Base-by-base conservation (phyloP, 1,140 invertebrate species). In the Zaprionus capensis region DNA sequence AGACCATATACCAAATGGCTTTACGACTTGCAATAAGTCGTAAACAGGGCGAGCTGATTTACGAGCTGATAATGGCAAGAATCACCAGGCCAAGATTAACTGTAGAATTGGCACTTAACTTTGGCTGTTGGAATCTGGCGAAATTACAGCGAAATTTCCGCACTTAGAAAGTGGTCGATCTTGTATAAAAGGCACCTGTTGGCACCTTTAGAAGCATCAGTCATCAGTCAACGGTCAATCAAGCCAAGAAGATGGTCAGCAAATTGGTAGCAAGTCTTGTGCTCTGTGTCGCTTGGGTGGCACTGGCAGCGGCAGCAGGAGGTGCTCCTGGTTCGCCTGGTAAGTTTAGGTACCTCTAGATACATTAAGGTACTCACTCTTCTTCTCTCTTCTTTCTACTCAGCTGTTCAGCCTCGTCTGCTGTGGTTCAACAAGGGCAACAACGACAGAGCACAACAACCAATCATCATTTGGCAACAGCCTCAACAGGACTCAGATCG, bases 11-110 rank as follows among this genome's bases (percentile, higher is more conserved):
- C 26, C 15, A 20, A 76, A 67, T 44, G 51, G 51, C 66, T 88
- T 85, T 67, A 83, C 74, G 83, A 88, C 31, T 63, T 70, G 72
- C 78, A 55, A 76, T 88, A 49, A 22, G 17, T 11, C 46, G 17
- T 49, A 83, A 87, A 88, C 71, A 56, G 28, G 44, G 31, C n/a
- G 14, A 53, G 15, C n/a, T 88, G 84, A 88, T 88, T 88, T 79
- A 88, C 70, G 83, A 83, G 63, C 46, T 34, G 84, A 88, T 90
- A 84, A 71, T 68, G 49, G 55, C 57, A 53, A 70, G 55, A 24
- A 53, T 17, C 46, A 34, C 15, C 56, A 7, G 51, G 28, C 17
- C 15, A 31, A 62, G 67, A 72, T 78, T 61, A 71, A 53, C 64
- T 70, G 41, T 58, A 41, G 71, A 81, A 73, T 64, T 57, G 55